Evolutionary conservation across 2,113 vertebrate genomes (phyloP).

Genomic region (Fulica atra): DNA sequence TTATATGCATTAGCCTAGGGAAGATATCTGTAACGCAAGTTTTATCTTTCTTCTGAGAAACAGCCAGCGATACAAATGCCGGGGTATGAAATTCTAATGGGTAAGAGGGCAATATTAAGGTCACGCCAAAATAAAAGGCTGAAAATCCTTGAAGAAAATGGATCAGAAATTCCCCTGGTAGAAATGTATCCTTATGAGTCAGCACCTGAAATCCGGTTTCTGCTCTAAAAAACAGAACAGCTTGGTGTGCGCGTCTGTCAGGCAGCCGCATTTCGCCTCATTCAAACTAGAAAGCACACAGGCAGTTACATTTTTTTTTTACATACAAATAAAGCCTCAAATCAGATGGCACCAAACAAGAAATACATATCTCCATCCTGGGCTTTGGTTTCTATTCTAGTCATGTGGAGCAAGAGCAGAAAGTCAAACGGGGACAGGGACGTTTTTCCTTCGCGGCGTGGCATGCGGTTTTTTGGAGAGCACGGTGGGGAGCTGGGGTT

Average conservation of each 20-base stretch:
- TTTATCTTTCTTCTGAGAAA: slow-evolving; percentile 23
- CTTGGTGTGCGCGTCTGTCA: slow-evolving; percentile 25
- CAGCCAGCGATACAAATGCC: not conserved
- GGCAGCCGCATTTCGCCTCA: slow-evolving; percentile 20
- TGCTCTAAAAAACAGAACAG: slow-evolving; percentile 64
- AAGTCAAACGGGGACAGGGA: slow-evolving; percentile 75
- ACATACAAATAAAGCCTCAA: slow-evolving; percentile 38
- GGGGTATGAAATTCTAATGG: not conserved
- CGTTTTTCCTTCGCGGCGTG: slow-evolving; percentile 48
- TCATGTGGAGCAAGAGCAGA: slow-evolving; percentile 54
- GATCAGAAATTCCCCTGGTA: slow-evolving; percentile 52
- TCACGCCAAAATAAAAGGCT: not conserved
- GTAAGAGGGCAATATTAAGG: slow-evolving; percentile 14
- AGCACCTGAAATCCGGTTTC: slow-evolving; percentile 57
- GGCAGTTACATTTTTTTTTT: not conserved
- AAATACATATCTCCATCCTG: slow-evolving; percentile 26
- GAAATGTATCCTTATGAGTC: slow-evolving; percentile 53
- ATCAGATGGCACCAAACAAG: slow-evolving; percentile 45
- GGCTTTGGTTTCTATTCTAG: slow-evolving; percentile 48
- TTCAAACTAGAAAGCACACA: slow-evolving; percentile 42
- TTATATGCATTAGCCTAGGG: not conserved
- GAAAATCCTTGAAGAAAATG: slow-evolving; percentile 51
- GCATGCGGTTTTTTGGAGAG: slow-evolving; percentile 73
- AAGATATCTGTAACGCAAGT: not conserved
- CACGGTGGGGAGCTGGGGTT: slow-evolving; percentile 75